Conservation (phyloP, 2,113 vertebrate genomes). For the Periophthalmodon schlosseri region DNA sequence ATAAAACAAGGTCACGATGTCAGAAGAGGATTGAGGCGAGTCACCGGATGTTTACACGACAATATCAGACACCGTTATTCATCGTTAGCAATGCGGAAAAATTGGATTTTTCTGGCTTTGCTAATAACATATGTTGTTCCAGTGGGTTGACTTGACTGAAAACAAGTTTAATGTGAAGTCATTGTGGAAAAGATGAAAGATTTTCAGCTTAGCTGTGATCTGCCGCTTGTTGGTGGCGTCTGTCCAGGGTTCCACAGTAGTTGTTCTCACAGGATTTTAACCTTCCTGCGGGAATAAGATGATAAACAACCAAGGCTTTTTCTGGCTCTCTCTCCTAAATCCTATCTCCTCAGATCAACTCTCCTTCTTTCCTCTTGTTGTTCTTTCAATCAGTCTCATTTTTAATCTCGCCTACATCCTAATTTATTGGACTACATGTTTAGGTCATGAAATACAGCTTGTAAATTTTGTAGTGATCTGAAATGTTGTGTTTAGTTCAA, state of each 20-base stretch:
- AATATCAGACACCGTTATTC: conserved; percentile 29
- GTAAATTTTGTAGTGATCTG: too few relatives aligned
- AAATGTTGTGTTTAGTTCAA: too few relatives aligned
- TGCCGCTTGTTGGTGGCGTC: conserved; percentile 45
- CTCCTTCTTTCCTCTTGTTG: neutral
- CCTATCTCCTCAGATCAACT: neutral
- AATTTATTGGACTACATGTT: neutral
- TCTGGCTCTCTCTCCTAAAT: conserved; percentile 41
- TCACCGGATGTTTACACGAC: conserved; percentile 45
- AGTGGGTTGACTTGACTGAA: neutral
- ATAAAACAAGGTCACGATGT: conserved; percentile 6
- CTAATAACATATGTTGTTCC: neutral
- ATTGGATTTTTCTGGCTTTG: neutral
- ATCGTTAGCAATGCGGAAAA: conserved; percentile 25
- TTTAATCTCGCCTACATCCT: neutral
- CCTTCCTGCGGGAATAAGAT: conserved; percentile 51
- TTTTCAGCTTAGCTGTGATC: neutral
- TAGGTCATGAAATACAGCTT: neutral
- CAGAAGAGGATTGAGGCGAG: conserved; percentile 23
- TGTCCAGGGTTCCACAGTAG: conserved; percentile 68
- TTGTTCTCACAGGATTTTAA: conserved; percentile 69
- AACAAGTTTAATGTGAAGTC: neutral
- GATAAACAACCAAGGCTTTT: conserved; percentile 58
- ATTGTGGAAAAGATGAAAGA: conserved; percentile 2
- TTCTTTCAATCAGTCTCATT: neutral